Evolutionary conservation across 2,797 vertebrate species (phyloP).

Genomic region (Ctenopoma multispine): DNA sequence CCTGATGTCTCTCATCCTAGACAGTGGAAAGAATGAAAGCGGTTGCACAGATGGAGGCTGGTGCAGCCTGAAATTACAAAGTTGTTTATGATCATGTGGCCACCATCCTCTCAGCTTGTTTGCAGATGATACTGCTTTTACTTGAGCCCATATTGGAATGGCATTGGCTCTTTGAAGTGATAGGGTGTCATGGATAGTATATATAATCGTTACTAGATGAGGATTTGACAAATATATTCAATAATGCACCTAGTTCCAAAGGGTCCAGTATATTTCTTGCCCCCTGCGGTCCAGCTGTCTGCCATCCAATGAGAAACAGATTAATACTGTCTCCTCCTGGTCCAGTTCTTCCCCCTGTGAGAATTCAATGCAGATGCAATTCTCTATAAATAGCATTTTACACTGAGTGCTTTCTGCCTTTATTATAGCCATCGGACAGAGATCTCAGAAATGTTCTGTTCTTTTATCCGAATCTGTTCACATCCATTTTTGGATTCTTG

Average conservation of each 20-base stretch:
- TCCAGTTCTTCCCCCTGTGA: conserved; percentile 30
- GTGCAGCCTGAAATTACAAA: conserved; percentile 29
- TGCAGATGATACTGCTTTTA: conserved; percentile 44
- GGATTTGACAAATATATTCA: neutral
- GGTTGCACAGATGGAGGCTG: conserved; percentile 34
- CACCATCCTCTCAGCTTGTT: conserved; percentile 19
- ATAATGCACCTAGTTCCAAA: too few relatives aligned
- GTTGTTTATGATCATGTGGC: conserved; percentile 50
- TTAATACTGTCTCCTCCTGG: neutral
- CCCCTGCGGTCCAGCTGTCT: neutral
- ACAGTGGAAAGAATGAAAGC: conserved; percentile 33
- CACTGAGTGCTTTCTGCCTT: neutral
- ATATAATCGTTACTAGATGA: neutral
- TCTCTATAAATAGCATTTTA: conserved; percentile 42
- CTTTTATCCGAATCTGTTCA: neutral
- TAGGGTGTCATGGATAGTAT: neutral
- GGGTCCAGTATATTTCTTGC: neutral
- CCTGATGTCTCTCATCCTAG: conserved; percentile 14
- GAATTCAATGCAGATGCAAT: conserved; percentile 37
- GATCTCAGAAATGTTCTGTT: conserved; percentile 6
- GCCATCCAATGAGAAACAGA: conserved; percentile 19
- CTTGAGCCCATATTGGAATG: neutral
- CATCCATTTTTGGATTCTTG: neutral
- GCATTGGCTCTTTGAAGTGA: conserved; percentile 1
- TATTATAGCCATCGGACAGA: conserved; percentile 22